Conservation (phyloP, 2,888 invertebrate genomes). For the Furcula furcula region DNA sequence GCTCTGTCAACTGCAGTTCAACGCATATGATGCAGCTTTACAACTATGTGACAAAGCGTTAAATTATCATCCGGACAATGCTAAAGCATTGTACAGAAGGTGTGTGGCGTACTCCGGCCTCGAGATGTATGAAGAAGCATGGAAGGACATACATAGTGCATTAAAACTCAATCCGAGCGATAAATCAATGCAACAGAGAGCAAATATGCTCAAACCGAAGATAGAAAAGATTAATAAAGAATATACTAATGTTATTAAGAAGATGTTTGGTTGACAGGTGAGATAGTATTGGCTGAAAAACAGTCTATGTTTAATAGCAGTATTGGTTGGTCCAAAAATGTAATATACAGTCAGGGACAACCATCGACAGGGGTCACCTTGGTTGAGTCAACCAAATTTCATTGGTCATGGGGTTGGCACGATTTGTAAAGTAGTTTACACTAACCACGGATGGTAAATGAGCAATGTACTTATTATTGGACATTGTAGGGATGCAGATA, state of each 20-base stretch:
- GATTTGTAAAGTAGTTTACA: no score
- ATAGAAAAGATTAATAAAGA: slow-evolving; percentile 83
- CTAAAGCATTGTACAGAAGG: slow-evolving; percentile 94
- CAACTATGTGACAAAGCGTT: slow-evolving; percentile 89
- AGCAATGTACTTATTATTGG: no score
- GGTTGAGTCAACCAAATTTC: no score
- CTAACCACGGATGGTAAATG: no score
- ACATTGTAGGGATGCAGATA: no score
- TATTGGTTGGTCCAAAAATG: no score
- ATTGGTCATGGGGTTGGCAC: no score
- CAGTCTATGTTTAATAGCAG: no score
- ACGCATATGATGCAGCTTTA: slow-evolving; percentile 85
- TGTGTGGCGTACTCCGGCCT: slow-evolving; percentile 87
- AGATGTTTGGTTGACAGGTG: slow-evolving; percentile 72
- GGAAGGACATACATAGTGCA: slow-evolving; percentile 78
- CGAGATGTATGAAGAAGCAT: slow-evolving; percentile 85
- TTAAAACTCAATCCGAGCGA: slow-evolving; percentile 84
- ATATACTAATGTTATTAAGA: slow-evolving; percentile 81
- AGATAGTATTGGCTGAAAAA: no score
- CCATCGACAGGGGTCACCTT: no score
- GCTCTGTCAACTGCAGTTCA: slow-evolving; percentile 87
- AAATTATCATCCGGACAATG: slow-evolving; percentile 87
- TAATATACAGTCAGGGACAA: no score
- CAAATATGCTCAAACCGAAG: slow-evolving; percentile 76
- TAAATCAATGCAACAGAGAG: slow-evolving; percentile 82